Percentiles rank a stretch among this genome's conserved stretches.
Conservation (phyloP, 2,113 vertebrate genomes). For the Riparia riparia region DNA sequence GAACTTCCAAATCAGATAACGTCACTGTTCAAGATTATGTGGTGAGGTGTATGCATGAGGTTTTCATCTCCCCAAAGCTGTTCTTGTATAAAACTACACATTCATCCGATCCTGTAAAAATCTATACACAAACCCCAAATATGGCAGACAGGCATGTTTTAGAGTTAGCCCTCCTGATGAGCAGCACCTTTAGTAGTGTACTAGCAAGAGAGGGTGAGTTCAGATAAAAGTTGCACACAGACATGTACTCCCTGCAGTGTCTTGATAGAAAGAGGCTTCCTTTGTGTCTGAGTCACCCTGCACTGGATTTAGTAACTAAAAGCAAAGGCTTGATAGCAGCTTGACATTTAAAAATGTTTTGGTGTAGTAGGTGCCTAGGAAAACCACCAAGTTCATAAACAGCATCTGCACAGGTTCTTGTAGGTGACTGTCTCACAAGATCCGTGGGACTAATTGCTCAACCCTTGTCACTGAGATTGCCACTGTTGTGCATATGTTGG, state of each 20-base stretch:
- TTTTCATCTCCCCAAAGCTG: background rate
- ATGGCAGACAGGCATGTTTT: background rate
- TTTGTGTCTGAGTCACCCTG: background rate
- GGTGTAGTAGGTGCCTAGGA: background rate
- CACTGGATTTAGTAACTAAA: background rate
- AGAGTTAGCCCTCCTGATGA: background rate
- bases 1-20: constrained; percentile 31
- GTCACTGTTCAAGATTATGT: background rate
- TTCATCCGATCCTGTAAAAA: background rate
- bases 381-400: background rate
- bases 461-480: background rate
- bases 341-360: background rate
- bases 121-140: background rate
- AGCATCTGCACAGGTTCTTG: background rate
- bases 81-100: background rate
- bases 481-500: background rate
- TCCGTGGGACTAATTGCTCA: background rate
- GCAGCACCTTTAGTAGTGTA: background rate
- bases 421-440: background rate
- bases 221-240: background rate
- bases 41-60: background rate
- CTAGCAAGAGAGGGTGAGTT: background rate
- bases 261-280: background rate
- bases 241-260: background rate
- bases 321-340: background rate